Conservation (phyloP, 2,888 invertebrate species). For the Coecobrya sp. region DNA sequence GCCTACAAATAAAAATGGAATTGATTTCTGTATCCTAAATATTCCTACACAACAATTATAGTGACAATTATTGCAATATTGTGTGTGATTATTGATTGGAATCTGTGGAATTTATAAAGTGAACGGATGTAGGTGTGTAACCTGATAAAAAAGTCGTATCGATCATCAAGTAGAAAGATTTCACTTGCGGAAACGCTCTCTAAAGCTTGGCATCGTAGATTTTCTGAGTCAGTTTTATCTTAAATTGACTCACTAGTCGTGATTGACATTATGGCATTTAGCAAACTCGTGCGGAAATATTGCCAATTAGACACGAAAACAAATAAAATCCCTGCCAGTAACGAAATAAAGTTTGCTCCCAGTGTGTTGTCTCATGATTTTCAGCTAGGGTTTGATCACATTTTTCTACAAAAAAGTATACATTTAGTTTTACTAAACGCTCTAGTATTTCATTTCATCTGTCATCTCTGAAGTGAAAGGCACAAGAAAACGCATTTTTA, state of each 20-base stretch:
- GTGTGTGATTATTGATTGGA: background rate
- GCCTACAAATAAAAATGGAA: too few species aligned
- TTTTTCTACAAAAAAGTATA: background rate
- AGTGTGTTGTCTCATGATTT: constrained; percentile 60
- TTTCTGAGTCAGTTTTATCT: constrained; percentile 23
- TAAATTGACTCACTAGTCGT: constrained; percentile 22
- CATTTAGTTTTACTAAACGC: constrained; percentile 50
- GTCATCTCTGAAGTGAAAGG: constrained; percentile 67
- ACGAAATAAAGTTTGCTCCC: constrained; percentile 33
- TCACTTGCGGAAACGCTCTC: background rate
- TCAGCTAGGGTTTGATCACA: background rate
- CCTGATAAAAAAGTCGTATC: background rate
- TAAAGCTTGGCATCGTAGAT: background rate
- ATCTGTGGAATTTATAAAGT: background rate
- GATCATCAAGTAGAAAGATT: background rate
- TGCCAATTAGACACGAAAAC: constrained; percentile 65
- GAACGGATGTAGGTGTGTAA: too few species aligned
- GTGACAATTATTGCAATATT: too few species aligned
- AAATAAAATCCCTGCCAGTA: constrained; percentile 44
- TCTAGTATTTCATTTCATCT: constrained; percentile 32
- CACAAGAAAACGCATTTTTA: background rate
- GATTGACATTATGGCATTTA: constrained; percentile 52
- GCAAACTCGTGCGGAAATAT: constrained; percentile 65
- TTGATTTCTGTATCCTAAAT: too few species aligned
- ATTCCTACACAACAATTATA: too few species aligned